phyloP scores from a whole-genome alignment of 2,888 invertebrate genomes.

The Euplexia lucipara region DNA sequence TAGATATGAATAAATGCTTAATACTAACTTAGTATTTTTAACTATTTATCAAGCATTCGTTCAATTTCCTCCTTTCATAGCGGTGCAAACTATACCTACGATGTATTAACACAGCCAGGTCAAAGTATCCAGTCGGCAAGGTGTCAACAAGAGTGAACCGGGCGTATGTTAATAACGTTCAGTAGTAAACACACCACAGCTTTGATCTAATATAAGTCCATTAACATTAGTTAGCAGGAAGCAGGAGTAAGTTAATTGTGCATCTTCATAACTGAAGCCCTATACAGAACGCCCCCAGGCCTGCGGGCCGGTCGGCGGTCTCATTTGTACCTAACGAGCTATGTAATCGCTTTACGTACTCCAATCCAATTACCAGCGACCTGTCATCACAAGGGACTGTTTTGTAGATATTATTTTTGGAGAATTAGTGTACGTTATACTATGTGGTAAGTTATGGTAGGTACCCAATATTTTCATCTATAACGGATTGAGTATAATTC shows the following conservation, averaged over 20 bases:
- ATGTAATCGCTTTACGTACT: slow-evolving; percentile 61
- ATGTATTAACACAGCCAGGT: too few relatives aligned
- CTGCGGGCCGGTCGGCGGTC: slow-evolving; percentile 13
- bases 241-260: slow-evolving; percentile 46
- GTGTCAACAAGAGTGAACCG: too few relatives aligned
- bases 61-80: not conserved
- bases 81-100: too few relatives aligned
- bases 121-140: not conserved
- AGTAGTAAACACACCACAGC: slow-evolving; percentile 2
- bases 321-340: slow-evolving; percentile 58
- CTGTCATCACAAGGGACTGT: slow-evolving; percentile 26
- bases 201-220: slow-evolving; percentile 28
- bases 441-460: not conserved
- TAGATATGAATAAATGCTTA: too few relatives aligned
- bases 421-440: slow-evolving; percentile 1
- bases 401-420: slow-evolving; percentile 29
- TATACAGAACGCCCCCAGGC: slow-evolving; percentile 26
- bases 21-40: too few relatives aligned
- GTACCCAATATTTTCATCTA: not conserved
- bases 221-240: slow-evolving; percentile 29
- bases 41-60: too few relatives aligned
- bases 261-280: slow-evolving; percentile 58
- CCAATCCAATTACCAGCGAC: slow-evolving; percentile 58
- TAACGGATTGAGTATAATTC: too few relatives aligned
- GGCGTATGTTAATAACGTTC: not conserved